phyloP scores from a whole-genome alignment of 2,113 vertebrate species.

The Jaculus jaculus region DNA sequence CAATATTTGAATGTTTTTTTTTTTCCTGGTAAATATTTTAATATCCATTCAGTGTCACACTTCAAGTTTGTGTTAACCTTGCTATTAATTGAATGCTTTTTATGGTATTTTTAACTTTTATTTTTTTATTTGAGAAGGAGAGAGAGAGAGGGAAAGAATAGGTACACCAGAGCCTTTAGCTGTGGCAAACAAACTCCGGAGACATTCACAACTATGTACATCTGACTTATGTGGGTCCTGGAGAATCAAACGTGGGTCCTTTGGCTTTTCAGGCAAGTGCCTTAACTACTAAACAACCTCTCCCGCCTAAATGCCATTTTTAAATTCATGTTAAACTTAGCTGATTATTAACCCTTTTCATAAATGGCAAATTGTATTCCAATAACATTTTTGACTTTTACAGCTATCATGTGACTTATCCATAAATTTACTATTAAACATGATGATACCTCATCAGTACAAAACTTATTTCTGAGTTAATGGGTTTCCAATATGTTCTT shows the following conservation, averaged over 20 bases:
- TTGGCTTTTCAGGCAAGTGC: no score
- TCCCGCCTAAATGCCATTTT: no score
- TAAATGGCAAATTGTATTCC: background rate
- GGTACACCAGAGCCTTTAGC: no score
- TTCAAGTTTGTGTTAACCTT: background rate
- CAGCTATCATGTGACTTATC: background rate
- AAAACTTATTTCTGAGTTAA: background rate
- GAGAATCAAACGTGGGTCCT: no score
- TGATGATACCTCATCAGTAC: background rate
- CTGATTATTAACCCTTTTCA: background rate
- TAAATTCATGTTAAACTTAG: background rate
- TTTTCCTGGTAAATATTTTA: slow-evolving; percentile 2
- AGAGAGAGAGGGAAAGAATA: no score
- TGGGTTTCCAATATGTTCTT: background rate
- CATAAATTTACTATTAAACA: background rate
- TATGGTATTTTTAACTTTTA: background rate
- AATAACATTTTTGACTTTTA: background rate
- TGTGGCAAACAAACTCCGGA: no score
- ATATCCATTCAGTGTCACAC: background rate
- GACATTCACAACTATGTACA: no score
- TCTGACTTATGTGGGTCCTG: no score
- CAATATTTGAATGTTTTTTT: background rate
- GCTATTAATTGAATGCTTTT: background rate
- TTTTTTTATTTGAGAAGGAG: background rate
- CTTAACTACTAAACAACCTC: no score